phyloP scores from a whole-genome alignment of 2,113 vertebrate genomes.

The Nesospiza acunhae region DNA sequence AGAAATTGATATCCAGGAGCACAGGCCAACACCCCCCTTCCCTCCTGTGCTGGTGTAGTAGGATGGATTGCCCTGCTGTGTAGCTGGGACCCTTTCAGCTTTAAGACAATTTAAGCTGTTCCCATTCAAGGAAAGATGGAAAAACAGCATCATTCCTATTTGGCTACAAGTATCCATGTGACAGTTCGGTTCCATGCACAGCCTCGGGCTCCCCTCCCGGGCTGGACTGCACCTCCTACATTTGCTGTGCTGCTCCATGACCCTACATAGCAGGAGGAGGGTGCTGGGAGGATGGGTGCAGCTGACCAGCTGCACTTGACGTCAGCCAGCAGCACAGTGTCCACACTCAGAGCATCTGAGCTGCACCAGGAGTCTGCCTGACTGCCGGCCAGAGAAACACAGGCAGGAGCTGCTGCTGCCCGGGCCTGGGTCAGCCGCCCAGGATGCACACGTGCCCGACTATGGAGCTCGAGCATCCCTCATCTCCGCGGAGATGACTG shows the following conservation, averaged over 20 bases:
- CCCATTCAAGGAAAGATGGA: background rate
- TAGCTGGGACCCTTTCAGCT: background rate
- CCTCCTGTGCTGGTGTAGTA: accelerated
- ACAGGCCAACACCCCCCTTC: accelerated
- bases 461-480: background rate
- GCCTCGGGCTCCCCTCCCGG: background rate
- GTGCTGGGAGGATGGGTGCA: background rate
- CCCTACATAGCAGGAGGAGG: conserved; percentile 34
- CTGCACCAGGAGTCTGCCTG: accelerated
- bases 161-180: background rate
- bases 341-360: background rate
- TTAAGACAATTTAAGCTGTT: background rate
- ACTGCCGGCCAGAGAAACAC: accelerated
- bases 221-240: background rate
- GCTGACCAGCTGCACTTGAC: conserved; percentile 18
- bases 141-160: conserved; percentile 8
- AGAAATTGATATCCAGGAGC: background rate
- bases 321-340: background rate
- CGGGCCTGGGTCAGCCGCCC: accelerated
- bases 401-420: background rate
- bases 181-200: background rate
- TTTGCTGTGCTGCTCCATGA: background rate
- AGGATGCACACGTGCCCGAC: accelerated
- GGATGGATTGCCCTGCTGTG: accelerated
- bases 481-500: background rate